Evolutionary conservation across 1,140 invertebrate species (phyloP).

Genomic region (Formica selysi): DNA sequence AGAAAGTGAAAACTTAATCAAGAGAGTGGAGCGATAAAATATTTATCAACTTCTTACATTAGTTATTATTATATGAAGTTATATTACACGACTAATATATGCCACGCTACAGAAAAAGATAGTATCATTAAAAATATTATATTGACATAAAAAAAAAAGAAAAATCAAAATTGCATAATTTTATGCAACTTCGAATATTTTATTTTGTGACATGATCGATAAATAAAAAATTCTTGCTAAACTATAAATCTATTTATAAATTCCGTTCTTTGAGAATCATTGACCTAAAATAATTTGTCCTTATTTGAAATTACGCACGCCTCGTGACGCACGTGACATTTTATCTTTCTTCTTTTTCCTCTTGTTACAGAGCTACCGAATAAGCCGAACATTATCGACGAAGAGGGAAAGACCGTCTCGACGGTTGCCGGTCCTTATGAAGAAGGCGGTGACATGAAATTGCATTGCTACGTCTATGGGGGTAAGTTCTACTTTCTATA

Average conservation of each 20-base stretch:
- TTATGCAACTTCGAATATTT: neutral
- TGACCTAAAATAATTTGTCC: conserved; percentile 2
- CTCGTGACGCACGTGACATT: neutral
- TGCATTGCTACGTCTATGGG: conserved; percentile 94
- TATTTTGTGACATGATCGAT: too few relatives aligned
- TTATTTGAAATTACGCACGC: neutral
- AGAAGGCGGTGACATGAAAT: conserved; percentile 92
- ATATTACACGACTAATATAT: neutral
- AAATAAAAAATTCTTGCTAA: neutral
- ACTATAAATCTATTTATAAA: neutral
- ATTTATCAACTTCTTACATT: neutral
- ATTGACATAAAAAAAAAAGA: neutral
- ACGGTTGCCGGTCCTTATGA: conserved; percentile 93
- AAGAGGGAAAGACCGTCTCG: conserved; percentile 90
- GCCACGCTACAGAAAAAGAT: neutral
- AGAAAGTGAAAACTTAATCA: neutral
- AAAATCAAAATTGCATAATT: neutral
- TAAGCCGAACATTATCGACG: conserved; percentile 93
- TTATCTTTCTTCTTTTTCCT: conserved; percentile 66
- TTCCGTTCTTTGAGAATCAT: neutral
- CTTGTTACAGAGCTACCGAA: conserved; percentile 92
- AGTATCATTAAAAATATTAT: neutral
- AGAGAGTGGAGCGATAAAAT: neutral
- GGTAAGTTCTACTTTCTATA: conserved; percentile 88
- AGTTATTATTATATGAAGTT: neutral